These are phyloP conservation scores for Sphenodon punctatus DNA, from an alignment of 2,797 vertebrate genomes.

Conservation along the genomic window DNA sequence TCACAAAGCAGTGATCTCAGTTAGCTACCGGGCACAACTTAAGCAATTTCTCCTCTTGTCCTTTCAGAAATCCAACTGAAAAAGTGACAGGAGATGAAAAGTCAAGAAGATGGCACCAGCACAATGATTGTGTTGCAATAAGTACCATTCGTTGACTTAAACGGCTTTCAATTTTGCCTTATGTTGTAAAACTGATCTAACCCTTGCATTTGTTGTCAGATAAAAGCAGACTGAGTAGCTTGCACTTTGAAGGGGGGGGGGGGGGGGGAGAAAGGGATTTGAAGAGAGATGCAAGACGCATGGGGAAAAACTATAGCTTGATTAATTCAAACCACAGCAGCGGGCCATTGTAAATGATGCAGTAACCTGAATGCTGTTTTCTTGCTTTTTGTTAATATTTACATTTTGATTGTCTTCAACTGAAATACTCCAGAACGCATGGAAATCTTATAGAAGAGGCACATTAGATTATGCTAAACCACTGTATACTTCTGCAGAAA, in stretches of 20 bases:
- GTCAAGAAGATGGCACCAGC: background rate
- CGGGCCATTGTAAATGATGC: background rate
- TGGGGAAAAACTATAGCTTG: no score
- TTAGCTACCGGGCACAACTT: no score
- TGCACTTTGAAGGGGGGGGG: background rate
- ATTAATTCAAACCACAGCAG: no score
- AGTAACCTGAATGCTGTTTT: background rate
- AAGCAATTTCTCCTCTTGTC: background rate
- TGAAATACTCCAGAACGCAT: no score
- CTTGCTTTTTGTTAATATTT: background rate
- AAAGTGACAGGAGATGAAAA: background rate
- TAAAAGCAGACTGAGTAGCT: no score
- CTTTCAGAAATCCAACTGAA: conserved; percentile 12
- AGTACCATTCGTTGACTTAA: background rate
- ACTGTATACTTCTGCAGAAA: background rate
- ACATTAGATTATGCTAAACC: background rate
- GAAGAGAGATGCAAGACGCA: no score
- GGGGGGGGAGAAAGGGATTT: no score
- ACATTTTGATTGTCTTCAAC: background rate
- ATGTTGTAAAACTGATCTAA: background rate
- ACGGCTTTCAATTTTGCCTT: background rate
- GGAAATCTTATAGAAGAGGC: no score
- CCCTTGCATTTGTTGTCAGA: background rate
- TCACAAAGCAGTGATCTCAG: no score
- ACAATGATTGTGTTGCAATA: background rate